Conservation (phyloP, 2,797 vertebrate species). For the Anomalospiza imberbis region DNA sequence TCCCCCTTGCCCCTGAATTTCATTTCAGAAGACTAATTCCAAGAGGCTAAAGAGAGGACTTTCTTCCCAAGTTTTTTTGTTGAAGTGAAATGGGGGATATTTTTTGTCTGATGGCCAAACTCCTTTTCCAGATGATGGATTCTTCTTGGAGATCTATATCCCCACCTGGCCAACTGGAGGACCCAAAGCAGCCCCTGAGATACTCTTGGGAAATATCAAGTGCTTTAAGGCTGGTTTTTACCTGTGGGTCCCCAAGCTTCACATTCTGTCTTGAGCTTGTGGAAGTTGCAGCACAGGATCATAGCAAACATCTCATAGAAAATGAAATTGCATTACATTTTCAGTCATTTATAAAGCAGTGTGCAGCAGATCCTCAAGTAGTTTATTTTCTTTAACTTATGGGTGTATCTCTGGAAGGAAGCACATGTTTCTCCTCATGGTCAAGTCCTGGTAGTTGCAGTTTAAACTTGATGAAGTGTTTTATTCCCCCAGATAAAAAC, state of each 20-base stretch:
- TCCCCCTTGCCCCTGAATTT: neutral
- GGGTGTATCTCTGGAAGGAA: conserved; percentile 29
- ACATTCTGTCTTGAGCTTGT: neutral
- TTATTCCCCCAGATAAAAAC: conserved; percentile 53
- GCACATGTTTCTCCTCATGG: conserved; percentile 55
- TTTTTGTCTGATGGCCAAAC: neutral
- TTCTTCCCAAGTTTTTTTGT: neutral
- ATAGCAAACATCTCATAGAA: neutral
- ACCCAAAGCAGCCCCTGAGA: neutral
- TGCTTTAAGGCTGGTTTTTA: neutral
- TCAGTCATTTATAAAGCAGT: neutral
- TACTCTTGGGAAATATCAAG: neutral
- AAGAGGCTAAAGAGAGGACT: neutral
- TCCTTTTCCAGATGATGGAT: neutral
- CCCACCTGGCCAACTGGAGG: neutral
- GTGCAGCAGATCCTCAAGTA: neutral
- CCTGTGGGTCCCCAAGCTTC: neutral
- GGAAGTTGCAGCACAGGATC: neutral
- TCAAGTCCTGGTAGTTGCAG: conserved; percentile 47
- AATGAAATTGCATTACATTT: neutral
- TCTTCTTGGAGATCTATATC: neutral
- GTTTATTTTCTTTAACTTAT: neutral
- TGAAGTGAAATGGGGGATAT: neutral
- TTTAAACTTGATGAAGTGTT: conserved; percentile 65
- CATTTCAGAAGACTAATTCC: neutral